Evolutionary conservation across 2,113 vertebrate species (phyloP), one percentile per base, ranked within the genome.

Genomic region (Probosciger aterrimus): DNA sequence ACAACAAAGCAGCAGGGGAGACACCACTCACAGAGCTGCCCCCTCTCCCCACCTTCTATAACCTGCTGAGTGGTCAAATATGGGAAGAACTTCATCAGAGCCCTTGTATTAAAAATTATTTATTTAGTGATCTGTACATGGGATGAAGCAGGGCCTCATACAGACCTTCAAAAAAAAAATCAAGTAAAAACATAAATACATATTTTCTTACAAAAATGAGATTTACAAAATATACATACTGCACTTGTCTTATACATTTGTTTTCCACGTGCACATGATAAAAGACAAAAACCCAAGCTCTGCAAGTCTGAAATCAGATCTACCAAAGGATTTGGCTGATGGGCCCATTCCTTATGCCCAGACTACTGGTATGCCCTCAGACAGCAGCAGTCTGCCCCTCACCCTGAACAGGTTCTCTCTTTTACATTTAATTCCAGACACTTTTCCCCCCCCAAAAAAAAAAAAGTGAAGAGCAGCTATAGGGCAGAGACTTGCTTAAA

Each of bases 171-270:
- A 97, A 98, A 96, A 95, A 98, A 96, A 98, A 95, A 93, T 95
- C 97, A 98, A 98, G 98, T 98, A 98, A 98, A 99, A 99, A 98
- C 98, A 98, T 99, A 99, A 98, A 98, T 98, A 98, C 98, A 98
- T 98, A 98, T 98, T 98, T 98, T 98, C 98, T 98, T 98, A 98
- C 97, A 98, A 98, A 98, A 94, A 96, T 93, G 95, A 97, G 97
- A 98, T 99, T 98, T 98, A 99, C 98, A 99, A 98, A 98, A 98
- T 98, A 98, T 98, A 98, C 98, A 98, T 96, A 98, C 97, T 98
- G 97, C 95, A 98, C 96, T 97, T 97, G 92, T 97, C 97, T 97
- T 97, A 97, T 96, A 97, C 9, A 30, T 96, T 91, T 67, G 30
- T 16, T 4, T 47, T 88, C 77, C 82, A 98, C 82, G 97, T 98